A percentile compares a stretch with the other conserved stretches of the same genome.
Evolutionary conservation across 2,113 vertebrate genomes (phyloP).

Genomic region (Struthidea cinerea): DNA sequence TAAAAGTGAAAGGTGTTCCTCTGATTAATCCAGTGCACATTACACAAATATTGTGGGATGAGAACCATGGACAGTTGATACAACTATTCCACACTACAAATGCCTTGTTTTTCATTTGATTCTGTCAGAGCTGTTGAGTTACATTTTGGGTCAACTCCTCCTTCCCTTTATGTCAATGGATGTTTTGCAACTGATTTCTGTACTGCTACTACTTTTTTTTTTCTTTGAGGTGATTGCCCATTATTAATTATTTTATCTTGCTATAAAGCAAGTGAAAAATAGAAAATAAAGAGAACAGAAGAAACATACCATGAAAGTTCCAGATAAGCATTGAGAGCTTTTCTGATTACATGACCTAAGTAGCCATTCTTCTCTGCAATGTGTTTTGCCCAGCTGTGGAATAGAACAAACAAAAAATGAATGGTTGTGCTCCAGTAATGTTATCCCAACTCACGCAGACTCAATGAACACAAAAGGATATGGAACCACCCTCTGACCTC

Average conservation of each 20-base stretch:
- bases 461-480: neutral
- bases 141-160: neutral
- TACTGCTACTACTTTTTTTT: neutral
- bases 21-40: neutral
- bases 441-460: neutral
- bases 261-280: neutral
- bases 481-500: neutral
- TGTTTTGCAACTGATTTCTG: neutral
- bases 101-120: neutral
- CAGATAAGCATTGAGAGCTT: constrained; percentile 86
- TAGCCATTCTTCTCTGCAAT: constrained; percentile 88
- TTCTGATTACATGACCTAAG: constrained; percentile 84
- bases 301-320: constrained; percentile 78
- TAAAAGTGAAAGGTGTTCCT: neutral
- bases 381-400: constrained; percentile 83
- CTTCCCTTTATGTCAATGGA: neutral
- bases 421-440: neutral
- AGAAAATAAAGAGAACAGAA: neutral
- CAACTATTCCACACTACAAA: neutral
- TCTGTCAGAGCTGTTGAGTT: neutral
- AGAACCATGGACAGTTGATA: neutral
- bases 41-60: neutral
- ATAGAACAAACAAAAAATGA: neutral
- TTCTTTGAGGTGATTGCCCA: neutral
- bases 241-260: neutral